Evolutionary conservation across 1,140 invertebrate species (phyloP), one percentile per base, ranked within the genome.

Genomic region (Melipona quadrifasciata): DNA sequence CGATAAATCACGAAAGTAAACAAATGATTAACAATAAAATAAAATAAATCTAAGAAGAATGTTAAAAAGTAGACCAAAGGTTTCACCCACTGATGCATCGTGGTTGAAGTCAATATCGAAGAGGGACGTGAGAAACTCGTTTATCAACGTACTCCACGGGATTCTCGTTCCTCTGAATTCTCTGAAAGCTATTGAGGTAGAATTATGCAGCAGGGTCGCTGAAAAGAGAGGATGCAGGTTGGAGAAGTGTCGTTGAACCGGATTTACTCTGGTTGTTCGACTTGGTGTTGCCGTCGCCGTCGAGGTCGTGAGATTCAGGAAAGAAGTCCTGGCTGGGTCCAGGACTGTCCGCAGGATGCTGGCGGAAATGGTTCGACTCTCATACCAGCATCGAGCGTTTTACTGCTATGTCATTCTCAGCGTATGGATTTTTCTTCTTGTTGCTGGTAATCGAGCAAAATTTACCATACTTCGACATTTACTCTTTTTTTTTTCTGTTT

Each of bases 331-430:
- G 64, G 65, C 55, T 78, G 61, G 34, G 57, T 31, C 61, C 84
- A 39, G 57, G 24, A 31, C 71, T 34, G n/a, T 24, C 19, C 77
- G 57, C 78, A 85, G 86, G 88, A 93, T 95, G 91, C 92, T 95
- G 82, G 92, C 95, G 86, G 96, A 96, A 93, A 96, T 96, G 93
- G 96, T 96, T 92, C 96, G 96, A 88, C 95, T 97, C 87, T 96
- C 96, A 16, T 96, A 96, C 85, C 97, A 97, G 90, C 96, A 97
- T 92, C 95, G 96, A 89, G 97, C 97, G 61, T 96, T 97, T 89
- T 97, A 97, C 91, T 97, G 97, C 93, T 97, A 97, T 92, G 91
- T 97, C 80, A 95, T 97, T 53, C 96, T 97, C 92, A 97, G 96
- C 93, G 90, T 97, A 67, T 97, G 97, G 97, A 97, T 97, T 87